Percentiles rank a stretch among this genome's conserved stretches.
These are phyloP conservation scores for Luperina testacea DNA, from an alignment of 2,888 invertebrate species.

Conservation along the genomic window DNA sequence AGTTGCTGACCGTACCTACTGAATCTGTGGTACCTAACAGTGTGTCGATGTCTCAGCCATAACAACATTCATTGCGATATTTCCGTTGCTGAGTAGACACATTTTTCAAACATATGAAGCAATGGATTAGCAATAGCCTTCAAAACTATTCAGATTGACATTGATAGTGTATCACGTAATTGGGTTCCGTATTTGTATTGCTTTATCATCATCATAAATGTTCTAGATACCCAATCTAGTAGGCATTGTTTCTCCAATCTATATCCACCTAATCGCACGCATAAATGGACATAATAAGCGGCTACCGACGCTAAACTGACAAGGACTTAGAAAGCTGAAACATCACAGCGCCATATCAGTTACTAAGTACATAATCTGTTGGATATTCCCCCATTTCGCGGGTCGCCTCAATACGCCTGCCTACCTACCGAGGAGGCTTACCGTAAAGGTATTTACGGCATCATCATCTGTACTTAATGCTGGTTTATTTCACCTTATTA, in stretches of 20 bases:
- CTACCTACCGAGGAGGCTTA: conserved; percentile 18
- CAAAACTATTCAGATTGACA: no score
- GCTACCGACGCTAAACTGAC: conserved; percentile 9
- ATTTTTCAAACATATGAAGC: no score
- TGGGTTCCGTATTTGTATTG: background rate
- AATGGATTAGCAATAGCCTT: no score
- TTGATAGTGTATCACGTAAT: no score
- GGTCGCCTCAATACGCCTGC: conserved; percentile 48
- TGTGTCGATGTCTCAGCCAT: no score
- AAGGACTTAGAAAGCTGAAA: conserved; percentile 42
- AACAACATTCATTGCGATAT: no score
- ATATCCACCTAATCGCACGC: conserved; percentile 1
- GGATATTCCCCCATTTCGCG: conserved; percentile 16
- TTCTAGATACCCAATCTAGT: background rate
- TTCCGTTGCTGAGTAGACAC: no score
- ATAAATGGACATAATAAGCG: conserved; percentile 30
- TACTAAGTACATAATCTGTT: conserved; percentile 27
- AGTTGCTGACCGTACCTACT: no score
- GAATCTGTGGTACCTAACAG: no score
- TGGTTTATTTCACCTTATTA: conserved; percentile 66
- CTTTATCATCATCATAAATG: background rate
- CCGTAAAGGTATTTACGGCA: conserved; percentile 47
- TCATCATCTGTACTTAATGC: conserved; percentile 59
- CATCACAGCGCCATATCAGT: conserved; percentile 23
- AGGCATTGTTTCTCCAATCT: conserved; percentile 16